phyloP scores from a whole-genome alignment of 2,888 invertebrate genomes.

The Tridacna crocea region DNA sequence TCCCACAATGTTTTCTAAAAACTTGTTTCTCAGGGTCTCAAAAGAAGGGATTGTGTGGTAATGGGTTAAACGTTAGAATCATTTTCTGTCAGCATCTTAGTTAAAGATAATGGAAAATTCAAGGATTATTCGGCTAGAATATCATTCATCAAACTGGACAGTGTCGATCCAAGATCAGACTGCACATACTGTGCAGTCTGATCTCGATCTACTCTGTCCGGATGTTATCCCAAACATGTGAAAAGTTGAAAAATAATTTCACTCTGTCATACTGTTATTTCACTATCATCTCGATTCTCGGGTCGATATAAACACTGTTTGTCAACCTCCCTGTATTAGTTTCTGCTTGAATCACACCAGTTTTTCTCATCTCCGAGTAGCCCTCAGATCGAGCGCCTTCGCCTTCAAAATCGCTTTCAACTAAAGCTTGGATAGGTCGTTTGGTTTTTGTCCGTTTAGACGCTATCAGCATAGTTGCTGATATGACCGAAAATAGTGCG shows the following conservation, averaged over 20 bases:
- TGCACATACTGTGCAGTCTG: too few relatives aligned
- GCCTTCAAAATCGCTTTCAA: too few relatives aligned
- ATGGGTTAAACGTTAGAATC: neutral
- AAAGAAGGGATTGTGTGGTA: neutral
- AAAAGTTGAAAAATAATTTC: too few relatives aligned
- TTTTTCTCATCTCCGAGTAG: too few relatives aligned
- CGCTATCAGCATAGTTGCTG: neutral
- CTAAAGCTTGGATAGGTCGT: neutral
- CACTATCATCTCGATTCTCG: too few relatives aligned
- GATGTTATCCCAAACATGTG: too few relatives aligned
- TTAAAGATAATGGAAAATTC: neutral
- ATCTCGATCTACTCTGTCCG: too few relatives aligned
- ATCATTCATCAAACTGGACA: neutral
- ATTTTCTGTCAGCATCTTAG: neutral
- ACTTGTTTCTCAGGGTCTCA: neutral
- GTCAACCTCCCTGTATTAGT: too few relatives aligned
- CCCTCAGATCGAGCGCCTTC: too few relatives aligned
- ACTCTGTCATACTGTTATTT: too few relatives aligned
- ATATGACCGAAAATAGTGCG: constrained; percentile 11
- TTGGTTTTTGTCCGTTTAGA: neutral
- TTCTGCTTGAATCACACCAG: too few relatives aligned
- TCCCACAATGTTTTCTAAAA: neutral
- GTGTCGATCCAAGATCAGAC: neutral
- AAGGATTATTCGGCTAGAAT: neutral
- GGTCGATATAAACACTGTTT: too few relatives aligned